A percentile compares a stretch with the other conserved stretches of the same genome.
Conservation (phyloP, 2,113 vertebrate genomes). For the Malurus melanocephalus region DNA sequence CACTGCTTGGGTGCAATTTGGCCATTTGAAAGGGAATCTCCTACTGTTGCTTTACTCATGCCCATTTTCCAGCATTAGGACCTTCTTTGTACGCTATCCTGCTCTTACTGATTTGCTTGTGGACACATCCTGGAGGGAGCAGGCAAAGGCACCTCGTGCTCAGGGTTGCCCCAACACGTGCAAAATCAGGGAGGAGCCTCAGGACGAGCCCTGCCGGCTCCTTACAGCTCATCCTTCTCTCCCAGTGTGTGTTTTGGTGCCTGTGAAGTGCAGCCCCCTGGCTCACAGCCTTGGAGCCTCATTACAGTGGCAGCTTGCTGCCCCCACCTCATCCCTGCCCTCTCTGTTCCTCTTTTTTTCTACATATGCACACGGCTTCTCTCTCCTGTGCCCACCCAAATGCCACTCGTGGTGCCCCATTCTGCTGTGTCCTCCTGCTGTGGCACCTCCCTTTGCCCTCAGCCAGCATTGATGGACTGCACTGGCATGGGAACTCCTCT, state of each 20-base stretch:
- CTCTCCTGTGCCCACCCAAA: not conserved
- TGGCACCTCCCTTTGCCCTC: not conserved
- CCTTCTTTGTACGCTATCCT: not conserved
- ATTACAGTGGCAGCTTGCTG: not conserved
- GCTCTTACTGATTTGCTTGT: not conserved
- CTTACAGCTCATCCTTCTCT: not conserved
- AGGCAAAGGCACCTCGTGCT: not conserved
- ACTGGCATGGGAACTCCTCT: accelerated
- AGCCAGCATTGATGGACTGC: accelerated
- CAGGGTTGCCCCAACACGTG: not conserved
- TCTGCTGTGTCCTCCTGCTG: accelerated
- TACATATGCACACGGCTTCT: accelerated
- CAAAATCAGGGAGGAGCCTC: not conserved
- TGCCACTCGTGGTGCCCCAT: accelerated
- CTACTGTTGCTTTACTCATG: not conserved
- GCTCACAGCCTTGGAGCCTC: not conserved
- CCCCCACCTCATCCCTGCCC: not conserved
- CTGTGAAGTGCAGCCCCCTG: not conserved
- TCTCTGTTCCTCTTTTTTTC: not conserved
- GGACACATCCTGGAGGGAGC: not conserved
- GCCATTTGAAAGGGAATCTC: not conserved
- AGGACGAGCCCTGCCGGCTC: accelerated
- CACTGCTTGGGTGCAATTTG: not conserved
- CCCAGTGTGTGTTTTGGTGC: not conserved
- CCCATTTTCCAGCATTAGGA: not conserved